Percentiles rank a stretch among this genome's conserved stretches.
phyloP scores from a whole-genome alignment of 2,888 invertebrate species.

The Lepidocyrtoides sp. region DNA sequence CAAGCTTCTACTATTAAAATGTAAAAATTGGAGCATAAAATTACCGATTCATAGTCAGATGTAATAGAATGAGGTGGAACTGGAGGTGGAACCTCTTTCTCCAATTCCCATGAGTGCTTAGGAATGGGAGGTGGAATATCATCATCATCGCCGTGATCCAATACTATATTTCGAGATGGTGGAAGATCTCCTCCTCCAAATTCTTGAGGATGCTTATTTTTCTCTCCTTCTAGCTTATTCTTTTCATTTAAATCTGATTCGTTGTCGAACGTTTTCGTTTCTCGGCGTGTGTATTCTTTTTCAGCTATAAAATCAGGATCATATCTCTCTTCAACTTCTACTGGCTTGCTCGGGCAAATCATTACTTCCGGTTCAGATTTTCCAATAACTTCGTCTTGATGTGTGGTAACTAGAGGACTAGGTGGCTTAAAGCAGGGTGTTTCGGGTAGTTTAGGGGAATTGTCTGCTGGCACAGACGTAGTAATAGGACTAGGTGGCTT shows the following conservation, averaged over 20 bases:
- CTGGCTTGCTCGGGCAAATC: conserved; percentile 56
- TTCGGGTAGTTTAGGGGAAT: conserved; percentile 76
- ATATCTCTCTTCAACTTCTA: background rate
- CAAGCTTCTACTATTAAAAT: background rate
- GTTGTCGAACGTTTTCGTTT: conserved; percentile 78
- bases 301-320: background rate
- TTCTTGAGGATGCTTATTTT: conserved; percentile 40
- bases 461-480: conserved; percentile 13
- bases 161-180: conserved; percentile 10
- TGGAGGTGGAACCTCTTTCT: conserved; percentile 77
- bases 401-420: conserved; percentile 62
- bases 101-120: conserved; percentile 81
- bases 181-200: conserved; percentile 64
- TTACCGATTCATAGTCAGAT: conserved; percentile 65
- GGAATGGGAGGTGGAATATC: conserved; percentile 80
- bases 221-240: conserved; percentile 2
- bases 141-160: conserved; percentile 43
- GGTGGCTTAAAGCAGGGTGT: conserved; percentile 72
- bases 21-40: background rate
- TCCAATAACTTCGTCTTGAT: background rate
- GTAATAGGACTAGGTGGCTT: conserved; percentile 62
- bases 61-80: conserved; percentile 79
- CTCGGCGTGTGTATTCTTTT: conserved; percentile 80
- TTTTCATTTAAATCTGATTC: conserved; percentile 60
- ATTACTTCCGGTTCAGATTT: conserved; percentile 60